Evolutionary conservation across 2,888 invertebrate species (phyloP).

Genomic region (Chaitophorus viminalis): DNA sequence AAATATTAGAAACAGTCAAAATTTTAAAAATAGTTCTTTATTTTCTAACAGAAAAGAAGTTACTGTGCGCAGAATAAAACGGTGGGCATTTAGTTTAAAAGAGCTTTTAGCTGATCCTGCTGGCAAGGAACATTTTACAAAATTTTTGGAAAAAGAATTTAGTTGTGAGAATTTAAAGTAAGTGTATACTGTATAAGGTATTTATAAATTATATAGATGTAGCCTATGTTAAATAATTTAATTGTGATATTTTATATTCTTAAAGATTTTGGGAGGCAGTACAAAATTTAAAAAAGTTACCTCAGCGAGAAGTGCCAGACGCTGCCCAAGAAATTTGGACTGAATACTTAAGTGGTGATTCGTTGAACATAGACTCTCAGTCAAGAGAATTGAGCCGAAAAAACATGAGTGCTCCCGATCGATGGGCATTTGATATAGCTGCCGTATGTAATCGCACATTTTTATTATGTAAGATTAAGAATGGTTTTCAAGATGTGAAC

Average conservation of each 20-base stretch:
- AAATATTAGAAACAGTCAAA: constrained; percentile 21
- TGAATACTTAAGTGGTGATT: constrained; percentile 93
- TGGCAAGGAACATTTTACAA: constrained; percentile 94
- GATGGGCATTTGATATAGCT: constrained; percentile 97
- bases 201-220: too few species aligned
- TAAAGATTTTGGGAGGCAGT: constrained; percentile 94
- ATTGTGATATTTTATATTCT: not conserved
- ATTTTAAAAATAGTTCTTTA: constrained; percentile 53
- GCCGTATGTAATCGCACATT: constrained; percentile 74
- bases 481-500: constrained; percentile 31
- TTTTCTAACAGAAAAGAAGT: constrained; percentile 81
- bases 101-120: constrained; percentile 94
- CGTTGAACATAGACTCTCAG: constrained; percentile 96
- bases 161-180: constrained; percentile 98
- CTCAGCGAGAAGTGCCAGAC: constrained; percentile 83
- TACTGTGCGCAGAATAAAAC: constrained; percentile 89
- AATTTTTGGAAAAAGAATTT: constrained; percentile 97
- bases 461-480: constrained; percentile 60
- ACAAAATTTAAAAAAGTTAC: constrained; percentile 89
- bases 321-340: constrained; percentile 89
- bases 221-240: not conserved
- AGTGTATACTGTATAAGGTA: constrained; percentile 63
- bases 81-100: constrained; percentile 97
- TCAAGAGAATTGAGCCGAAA: constrained; percentile 86
- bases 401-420: constrained; percentile 83